A percentile compares a stretch with the other conserved stretches of the same genome.
Conservation (phyloP, 2,797 vertebrate species). For the Danio kyathit region DNA sequence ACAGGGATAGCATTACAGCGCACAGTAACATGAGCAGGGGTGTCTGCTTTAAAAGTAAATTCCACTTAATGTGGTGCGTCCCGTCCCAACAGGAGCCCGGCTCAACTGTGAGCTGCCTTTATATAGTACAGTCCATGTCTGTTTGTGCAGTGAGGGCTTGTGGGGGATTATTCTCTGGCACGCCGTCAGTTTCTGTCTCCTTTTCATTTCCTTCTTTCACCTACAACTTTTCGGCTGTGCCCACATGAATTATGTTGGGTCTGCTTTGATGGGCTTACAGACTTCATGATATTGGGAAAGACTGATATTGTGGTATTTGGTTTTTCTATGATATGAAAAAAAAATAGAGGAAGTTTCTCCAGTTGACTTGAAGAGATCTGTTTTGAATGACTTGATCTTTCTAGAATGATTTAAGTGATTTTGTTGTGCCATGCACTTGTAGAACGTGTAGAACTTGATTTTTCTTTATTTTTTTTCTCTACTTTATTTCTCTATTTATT, state of each 20-base stretch:
- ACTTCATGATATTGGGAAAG: neutral
- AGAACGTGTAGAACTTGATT: neutral
- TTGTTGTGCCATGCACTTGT: neutral
- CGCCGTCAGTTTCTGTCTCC: conserved; percentile 35
- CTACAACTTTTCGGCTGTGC: neutral
- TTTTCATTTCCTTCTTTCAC: conserved; percentile 15
- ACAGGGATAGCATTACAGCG: conserved; percentile 72
- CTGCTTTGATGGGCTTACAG: conserved; percentile 14
- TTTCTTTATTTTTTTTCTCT: neutral
- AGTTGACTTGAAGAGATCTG: neutral
- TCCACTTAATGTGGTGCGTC: conserved; percentile 81
- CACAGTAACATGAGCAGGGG: conserved; percentile 74
- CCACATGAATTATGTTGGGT: neutral
- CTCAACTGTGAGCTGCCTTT: conserved; percentile 71
- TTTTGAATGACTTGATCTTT: neutral
- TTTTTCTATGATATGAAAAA: neutral
- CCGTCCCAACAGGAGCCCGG: conserved; percentile 72
- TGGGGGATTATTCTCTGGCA: conserved; percentile 56
- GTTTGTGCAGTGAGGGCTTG: conserved; percentile 67
- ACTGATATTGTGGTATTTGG: neutral
- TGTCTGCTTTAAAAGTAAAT: conserved; percentile 82
- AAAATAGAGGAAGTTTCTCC: neutral
- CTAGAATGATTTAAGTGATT: neutral
- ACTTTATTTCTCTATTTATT: too few species aligned
- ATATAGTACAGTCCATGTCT: conserved; percentile 77